A percentile compares a stretch with the other conserved stretches of the same genome.
These are phyloP conservation scores for Nebria salina DNA, from an alignment of 2,888 invertebrate genomes.

Conservation along the genomic window DNA sequence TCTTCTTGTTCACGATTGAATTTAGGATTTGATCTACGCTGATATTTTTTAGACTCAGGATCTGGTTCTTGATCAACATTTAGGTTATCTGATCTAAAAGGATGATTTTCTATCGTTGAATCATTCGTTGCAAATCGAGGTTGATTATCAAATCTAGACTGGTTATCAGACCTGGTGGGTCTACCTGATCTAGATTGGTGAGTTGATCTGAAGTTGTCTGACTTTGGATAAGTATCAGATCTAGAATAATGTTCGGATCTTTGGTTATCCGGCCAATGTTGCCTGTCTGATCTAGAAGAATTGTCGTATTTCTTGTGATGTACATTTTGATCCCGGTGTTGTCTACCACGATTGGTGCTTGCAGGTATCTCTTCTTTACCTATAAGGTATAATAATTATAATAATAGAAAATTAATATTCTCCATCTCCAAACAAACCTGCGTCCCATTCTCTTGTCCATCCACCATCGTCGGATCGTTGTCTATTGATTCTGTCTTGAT, in stretches of 20 bases:
- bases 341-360: not conserved
- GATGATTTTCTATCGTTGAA: no score
- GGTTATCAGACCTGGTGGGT: not conserved
- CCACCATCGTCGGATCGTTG: constrained; percentile 12
- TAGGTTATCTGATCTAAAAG: no score
- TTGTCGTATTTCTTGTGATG: not conserved
- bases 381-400: not conserved
- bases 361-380: not conserved
- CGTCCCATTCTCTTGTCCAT: constrained; percentile 19
- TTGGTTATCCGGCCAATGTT: not conserved
- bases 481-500: constrained; percentile 5
- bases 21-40: no score
- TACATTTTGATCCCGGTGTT: not conserved
- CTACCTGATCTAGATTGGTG: not conserved
- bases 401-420: no score
- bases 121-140: not conserved
- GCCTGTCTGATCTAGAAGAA: not conserved
- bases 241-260: not conserved
- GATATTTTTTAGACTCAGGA: no score
- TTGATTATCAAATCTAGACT: not conserved
- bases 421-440: constrained; percentile 8
- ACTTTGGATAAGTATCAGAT: not conserved
- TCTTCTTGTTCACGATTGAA: no score
- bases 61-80: no score
- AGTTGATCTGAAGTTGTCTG: not conserved